These are phyloP conservation scores for Torymus tubicola DNA, from an alignment of 2,888 invertebrate species.

Conservation along the genomic window DNA sequence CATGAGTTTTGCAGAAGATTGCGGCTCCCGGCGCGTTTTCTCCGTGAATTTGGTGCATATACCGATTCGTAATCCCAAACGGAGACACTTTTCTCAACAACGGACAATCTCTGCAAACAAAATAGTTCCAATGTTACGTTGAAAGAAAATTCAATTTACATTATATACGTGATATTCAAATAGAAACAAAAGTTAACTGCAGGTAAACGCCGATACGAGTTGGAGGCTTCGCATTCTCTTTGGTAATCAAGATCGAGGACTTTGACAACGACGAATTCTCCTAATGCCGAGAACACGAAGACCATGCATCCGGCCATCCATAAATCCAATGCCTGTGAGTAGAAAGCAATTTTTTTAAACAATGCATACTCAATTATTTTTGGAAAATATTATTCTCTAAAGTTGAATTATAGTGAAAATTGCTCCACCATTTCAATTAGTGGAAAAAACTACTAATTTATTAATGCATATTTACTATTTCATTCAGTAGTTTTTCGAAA, in stretches of 20 bases:
- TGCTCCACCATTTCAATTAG: too few species aligned
- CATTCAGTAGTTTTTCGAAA: too few species aligned
- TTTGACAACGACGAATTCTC: slow-evolving; percentile 90
- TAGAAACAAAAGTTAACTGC: slow-evolving; percentile 62
- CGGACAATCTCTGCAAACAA: slow-evolving; percentile 79
- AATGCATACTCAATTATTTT: too few species aligned
- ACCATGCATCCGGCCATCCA: slow-evolving; percentile 95
- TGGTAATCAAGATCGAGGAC: slow-evolving; percentile 87
- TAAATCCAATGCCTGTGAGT: slow-evolving; percentile 86
- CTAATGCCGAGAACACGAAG: slow-evolving; percentile 89
- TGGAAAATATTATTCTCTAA: too few species aligned
- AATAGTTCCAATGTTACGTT: neutral
- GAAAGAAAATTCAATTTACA: neutral
- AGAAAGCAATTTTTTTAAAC: too few species aligned
- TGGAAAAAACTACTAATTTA: too few species aligned
- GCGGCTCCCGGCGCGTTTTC: slow-evolving; percentile 67
- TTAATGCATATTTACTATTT: too few species aligned
- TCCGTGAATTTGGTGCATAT: slow-evolving; percentile 63
- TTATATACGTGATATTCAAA: neutral
- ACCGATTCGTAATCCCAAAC: slow-evolving; percentile 69
- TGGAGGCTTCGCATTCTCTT: slow-evolving; percentile 69
- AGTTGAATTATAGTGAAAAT: too few species aligned
- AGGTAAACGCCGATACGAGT: slow-evolving; percentile 65
- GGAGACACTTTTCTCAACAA: slow-evolving; percentile 82
- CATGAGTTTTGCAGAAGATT: slow-evolving; percentile 73